Evolutionary conservation across 2,113 vertebrate genomes (phyloP), one percentile per base, ranked within the genome.

Genomic region (Paraplagusia blochii): DNA sequence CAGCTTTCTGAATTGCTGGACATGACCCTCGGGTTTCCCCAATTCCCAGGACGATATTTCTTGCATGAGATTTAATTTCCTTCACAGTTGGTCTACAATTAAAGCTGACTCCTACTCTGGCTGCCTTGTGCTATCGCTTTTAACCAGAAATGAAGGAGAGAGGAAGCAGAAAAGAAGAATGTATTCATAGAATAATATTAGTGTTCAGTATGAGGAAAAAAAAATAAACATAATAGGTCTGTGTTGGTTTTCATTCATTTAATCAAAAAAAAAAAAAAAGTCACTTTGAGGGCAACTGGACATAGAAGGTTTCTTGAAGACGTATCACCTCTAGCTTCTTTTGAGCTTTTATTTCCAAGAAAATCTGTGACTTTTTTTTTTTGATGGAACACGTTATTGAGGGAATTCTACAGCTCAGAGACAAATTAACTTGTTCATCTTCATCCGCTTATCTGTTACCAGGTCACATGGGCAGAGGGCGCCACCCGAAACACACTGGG

Each of bases 11-110:
- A 78, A 80, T 77, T 60, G 73, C 62, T 22, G 29, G 76, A 61
- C 80, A 77, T 79, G 80, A 89, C 84, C 88, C 72, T 11, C 1
- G 57, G 63, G 76, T 76, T 68, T 16, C 47, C 58, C 75, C 73
- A 70, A 74, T 87, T 80, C 79, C 67, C 44, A n/a, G 8, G 47
- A 55, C 78, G 85, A 87, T 86, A 85, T 79, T 81, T 83, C 72
- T 71, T 68, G 63, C 85, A 69, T 85, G 81, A 72, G 58, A 77
- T 83, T 75, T 83, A 77, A 89, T 87, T 85, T 85, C 59, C 75
- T 72, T 49, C 62, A 49, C 62, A 45, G 53, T 69, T 29, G 47
- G 43, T 64, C 64, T 62, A 69, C 80, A 84, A 82, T 82, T 85
- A 86, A 81, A 79, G 74, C 59, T 58, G 47, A 29, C 39, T 61